Evolutionary conservation across 2,113 vertebrate genomes (phyloP).

Genomic region (Fregetta grallaria): DNA sequence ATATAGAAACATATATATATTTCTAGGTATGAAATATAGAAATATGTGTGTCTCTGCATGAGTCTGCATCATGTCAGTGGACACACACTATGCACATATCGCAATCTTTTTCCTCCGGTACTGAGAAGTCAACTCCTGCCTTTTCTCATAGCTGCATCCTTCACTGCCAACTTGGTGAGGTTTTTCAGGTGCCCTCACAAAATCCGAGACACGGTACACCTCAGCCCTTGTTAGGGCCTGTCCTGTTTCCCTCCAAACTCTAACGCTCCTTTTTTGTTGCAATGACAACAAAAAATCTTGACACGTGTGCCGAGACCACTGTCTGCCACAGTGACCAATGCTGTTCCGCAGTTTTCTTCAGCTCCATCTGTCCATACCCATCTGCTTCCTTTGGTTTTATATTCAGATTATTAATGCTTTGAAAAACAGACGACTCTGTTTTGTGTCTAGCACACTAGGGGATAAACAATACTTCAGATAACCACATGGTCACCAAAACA

Average conservation of each 20-base stretch:
- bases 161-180: neutral
- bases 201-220: too few relatives aligned
- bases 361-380: neutral
- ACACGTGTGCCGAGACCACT: neutral
- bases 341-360: neutral
- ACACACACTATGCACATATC: accelerated
- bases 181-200: neutral
- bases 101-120: neutral
- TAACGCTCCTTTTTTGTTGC: neutral
- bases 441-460: too few relatives aligned
- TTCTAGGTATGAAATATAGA: too few relatives aligned
- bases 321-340: neutral
- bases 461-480: neutral
- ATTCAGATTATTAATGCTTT: neutral
- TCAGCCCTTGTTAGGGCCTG: neutral
- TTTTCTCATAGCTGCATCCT: neutral
- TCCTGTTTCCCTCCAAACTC: neutral
- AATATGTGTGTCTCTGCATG: neutral
- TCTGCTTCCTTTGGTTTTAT: neutral
- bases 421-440: neutral
- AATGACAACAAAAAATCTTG: neutral
- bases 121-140: neutral
- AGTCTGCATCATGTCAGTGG: neutral
- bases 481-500: neutral
- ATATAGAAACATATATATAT: neutral